Conservation (phyloP, 2,888 invertebrate genomes). For the Tetropium fuscum region DNA sequence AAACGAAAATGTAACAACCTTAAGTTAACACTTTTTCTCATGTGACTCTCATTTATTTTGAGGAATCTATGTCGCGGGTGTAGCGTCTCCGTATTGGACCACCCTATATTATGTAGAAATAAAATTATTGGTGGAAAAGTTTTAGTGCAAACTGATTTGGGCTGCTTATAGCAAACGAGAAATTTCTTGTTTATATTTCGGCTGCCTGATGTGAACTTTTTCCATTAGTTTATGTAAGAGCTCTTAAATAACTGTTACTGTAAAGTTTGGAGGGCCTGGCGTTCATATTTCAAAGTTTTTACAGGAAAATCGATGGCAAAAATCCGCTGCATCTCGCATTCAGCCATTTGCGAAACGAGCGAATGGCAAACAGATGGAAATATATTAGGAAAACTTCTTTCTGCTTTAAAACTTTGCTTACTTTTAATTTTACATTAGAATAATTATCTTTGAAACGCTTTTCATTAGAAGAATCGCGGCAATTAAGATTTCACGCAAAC, state of each 20-base stretch:
- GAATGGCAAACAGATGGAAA: constrained; percentile 37
- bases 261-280: constrained; percentile 34
- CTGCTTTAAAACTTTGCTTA: constrained; percentile 44
- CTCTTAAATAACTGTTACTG: constrained; percentile 45
- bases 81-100: too few relatives aligned
- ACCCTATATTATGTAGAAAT: too few relatives aligned
- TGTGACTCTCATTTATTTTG: too few relatives aligned
- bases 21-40: too few relatives aligned
- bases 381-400: constrained; percentile 44
- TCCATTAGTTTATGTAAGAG: constrained; percentile 39
- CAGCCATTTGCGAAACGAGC: not conserved
- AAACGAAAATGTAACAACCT: too few relatives aligned
- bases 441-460: constrained; percentile 51
- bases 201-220: constrained; percentile 31
- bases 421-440: constrained; percentile 49
- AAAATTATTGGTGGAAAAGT: constrained; percentile 1
- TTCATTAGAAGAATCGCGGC: constrained; percentile 49
- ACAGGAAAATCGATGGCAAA: constrained; percentile 24
- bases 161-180: not conserved
- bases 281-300: constrained; percentile 47
- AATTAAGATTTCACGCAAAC: constrained; percentile 46
- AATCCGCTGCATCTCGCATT: constrained; percentile 21
- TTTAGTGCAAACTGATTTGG: constrained; percentile 1
- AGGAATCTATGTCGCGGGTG: too few relatives aligned
- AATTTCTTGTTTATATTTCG: constrained; percentile 14